Base-by-base conservation (phyloP, 2,888 invertebrate genomes). In the Oxycera nigricornis region DNA sequence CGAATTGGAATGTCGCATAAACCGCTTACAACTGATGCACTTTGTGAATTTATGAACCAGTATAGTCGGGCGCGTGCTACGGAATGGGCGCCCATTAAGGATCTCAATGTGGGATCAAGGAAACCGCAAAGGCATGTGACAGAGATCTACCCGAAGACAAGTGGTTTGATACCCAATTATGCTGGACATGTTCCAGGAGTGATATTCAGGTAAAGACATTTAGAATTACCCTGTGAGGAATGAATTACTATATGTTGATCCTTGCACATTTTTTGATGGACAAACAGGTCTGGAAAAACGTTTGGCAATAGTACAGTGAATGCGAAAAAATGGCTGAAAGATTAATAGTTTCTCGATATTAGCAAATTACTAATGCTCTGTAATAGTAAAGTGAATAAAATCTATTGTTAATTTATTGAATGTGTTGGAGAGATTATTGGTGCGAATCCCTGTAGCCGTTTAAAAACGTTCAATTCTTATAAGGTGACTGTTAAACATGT, bases 121-220 rank as follows among this genome's bases (percentile, higher is more conserved):
- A 80, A 81, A 26, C 80, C 82, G 2, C 79, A 79, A 14, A 76
- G 76, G 11, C 79, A 79, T 1, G 79, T 82, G 70, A 82, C 90
- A 11, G 89, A 91, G 81, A 89, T 94, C 76, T 94, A 94, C 81
- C 91, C 91, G 81, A 90, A 90, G 76, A 90, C 92, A 79, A 88
- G 91, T 41, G 92, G 93, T 3, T 89, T 93, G 87, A 82, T 92
- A 78, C 93, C 94, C 1, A 91, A 90, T 83, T 94, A 94, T 83
- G 88, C 89, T 1, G 94, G 93, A 0, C 93, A 94, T 80, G 91
- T 94, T 72, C 94, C 93, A 0, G 94, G 94, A 20, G 88, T 87
- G 74, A 86, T 88, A 79, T 93, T 91, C 84, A 90, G 92, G 91
- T 91, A 82, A 82, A 67, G 17, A 31, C 6, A 55, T 11, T 7